Evolutionary conservation across 2,113 vertebrate genomes (phyloP).

Genomic region (Hypocryptadius cinnamomeus): DNA sequence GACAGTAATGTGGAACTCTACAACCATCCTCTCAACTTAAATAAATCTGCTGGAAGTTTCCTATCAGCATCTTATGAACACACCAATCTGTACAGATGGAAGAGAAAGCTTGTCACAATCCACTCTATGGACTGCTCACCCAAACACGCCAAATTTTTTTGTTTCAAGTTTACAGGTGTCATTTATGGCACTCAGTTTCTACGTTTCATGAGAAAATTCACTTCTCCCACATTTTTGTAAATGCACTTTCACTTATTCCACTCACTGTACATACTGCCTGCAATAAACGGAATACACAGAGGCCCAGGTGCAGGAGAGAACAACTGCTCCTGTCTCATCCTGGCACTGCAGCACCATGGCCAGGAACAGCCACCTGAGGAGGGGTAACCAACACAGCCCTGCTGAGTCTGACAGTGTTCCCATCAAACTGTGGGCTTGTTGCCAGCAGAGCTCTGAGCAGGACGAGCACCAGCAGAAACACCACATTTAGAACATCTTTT

Average conservation of each 20-base stretch:
- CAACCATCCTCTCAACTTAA: background rate
- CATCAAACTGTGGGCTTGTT: background rate
- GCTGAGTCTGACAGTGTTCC: background rate
- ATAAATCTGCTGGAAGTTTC: background rate
- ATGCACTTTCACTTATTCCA: background rate
- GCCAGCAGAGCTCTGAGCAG: background rate
- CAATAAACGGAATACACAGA: background rate
- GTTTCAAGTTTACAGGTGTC: background rate
- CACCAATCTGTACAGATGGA: background rate
- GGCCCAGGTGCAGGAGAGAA: background rate
- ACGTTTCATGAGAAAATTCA: background rate
- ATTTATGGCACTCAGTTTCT: background rate
- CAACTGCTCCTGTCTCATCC: background rate
- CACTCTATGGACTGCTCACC: background rate
- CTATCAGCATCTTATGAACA: background rate
- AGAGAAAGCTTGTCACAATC: background rate
- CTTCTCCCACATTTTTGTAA: background rate
- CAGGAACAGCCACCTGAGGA: background rate
- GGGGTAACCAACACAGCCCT: background rate
- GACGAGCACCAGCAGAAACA: background rate
- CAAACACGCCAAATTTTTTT: background rate
- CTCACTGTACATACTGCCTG: background rate
- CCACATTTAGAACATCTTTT: background rate
- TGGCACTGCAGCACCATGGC: rapidly evolving
- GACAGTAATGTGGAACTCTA: background rate